Evolutionary conservation across 2,797 vertebrate species (phyloP).

Genomic region (Sebastes taczanowskii): DNA sequence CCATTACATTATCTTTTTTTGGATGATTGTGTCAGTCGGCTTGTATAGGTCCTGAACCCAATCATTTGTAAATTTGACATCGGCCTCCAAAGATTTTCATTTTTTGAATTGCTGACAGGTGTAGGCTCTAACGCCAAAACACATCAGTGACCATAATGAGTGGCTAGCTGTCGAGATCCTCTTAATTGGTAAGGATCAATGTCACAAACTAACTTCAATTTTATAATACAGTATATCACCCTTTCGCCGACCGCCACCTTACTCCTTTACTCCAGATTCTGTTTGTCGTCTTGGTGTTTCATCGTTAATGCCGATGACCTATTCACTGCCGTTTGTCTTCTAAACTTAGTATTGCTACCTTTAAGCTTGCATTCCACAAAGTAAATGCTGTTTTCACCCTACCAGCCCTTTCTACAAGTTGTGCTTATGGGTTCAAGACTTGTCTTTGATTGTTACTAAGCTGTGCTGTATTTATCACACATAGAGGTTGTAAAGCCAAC

Average conservation of each 20-base stretch:
- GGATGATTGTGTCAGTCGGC: too few relatives aligned
- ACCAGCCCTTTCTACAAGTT: neutral
- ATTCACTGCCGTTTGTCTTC: neutral
- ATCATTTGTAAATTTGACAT: too few relatives aligned
- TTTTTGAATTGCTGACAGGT: too few relatives aligned
- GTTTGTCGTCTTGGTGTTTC: neutral
- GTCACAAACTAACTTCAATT: too few relatives aligned
- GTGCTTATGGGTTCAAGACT: neutral
- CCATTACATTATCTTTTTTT: too few relatives aligned
- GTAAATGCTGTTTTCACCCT: neutral
- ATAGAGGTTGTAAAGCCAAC: neutral
- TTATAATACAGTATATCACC: too few relatives aligned
- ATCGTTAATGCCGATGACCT: neutral
- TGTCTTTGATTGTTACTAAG: neutral
- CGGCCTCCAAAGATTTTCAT: too few relatives aligned
- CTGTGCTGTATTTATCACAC: neutral
- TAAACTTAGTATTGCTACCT: neutral
- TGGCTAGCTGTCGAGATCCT: too few relatives aligned
- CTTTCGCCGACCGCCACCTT: neutral
- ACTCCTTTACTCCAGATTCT: neutral
- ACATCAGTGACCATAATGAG: too few relatives aligned
- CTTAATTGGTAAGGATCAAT: too few relatives aligned
- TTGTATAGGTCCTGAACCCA: too few relatives aligned
- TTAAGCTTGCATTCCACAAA: neutral
- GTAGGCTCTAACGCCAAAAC: too few relatives aligned